Evolutionary conservation across 2,113 vertebrate species (phyloP).

Genomic region (Taurulus bubalis): DNA sequence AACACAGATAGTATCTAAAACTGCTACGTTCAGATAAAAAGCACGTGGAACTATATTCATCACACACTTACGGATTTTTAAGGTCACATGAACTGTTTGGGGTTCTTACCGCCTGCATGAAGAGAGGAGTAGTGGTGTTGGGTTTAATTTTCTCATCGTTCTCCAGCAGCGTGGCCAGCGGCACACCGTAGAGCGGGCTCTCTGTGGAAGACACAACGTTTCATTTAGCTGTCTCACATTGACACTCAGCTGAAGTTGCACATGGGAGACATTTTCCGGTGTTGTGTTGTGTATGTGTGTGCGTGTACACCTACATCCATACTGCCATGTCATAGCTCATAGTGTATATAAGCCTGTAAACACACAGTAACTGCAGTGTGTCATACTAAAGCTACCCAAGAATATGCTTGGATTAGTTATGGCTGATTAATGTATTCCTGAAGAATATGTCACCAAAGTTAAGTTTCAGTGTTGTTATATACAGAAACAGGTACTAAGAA

Average conservation of each 20-base stretch:
- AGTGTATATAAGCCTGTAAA: not conserved
- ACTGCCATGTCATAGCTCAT: not conserved
- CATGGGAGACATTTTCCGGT: not conserved
- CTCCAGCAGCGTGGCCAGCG: slow-evolving; percentile 87
- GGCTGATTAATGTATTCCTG: not conserved
- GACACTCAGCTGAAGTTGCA: not conserved
- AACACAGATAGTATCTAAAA: not conserved
- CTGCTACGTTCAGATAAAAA: not conserved
- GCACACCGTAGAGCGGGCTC: slow-evolving; percentile 88
- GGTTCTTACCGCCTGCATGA: slow-evolving; percentile 87
- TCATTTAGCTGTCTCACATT: not conserved
- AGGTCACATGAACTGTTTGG: not conserved
- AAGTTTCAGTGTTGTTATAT: not conserved
- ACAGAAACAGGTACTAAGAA: not conserved
- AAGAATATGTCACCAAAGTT: not conserved
- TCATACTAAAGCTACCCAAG: not conserved
- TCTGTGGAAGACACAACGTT: slow-evolving; percentile 75
- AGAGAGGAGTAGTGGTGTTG: slow-evolving; percentile 84
- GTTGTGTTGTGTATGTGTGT: not conserved
- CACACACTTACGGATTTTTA: not conserved
- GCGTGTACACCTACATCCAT: not conserved
- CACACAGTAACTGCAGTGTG: not conserved
- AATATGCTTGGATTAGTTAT: not conserved
- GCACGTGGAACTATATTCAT: not conserved
- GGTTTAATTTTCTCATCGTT: slow-evolving; percentile 88